Conservation (phyloP, 1,140 invertebrate genomes). For the Galleria mellonella region DNA sequence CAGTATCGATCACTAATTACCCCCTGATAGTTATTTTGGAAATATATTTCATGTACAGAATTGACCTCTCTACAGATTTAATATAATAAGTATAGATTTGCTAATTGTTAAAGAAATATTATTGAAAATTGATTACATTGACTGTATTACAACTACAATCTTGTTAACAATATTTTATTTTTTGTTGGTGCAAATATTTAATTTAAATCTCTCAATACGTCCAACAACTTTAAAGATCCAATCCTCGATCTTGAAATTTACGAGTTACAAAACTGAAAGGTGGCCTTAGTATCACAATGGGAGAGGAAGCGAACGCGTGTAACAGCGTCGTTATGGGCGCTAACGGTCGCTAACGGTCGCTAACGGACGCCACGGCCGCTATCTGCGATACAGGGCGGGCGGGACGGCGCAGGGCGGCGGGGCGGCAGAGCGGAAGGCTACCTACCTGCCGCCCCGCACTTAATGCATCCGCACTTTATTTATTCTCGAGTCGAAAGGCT, state of each 20-base stretch:
- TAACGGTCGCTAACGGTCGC: constrained; percentile 37
- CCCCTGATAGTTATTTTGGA: no score
- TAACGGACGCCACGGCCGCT: constrained; percentile 47
- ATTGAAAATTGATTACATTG: no score
- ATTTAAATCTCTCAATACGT: not conserved
- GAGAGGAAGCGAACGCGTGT: constrained; percentile 35
- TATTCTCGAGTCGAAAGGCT: constrained; percentile 30
- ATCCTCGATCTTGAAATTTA: constrained; percentile 4
- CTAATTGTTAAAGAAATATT: no score
- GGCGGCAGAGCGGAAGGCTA: constrained; percentile 59
- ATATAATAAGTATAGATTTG: no score
- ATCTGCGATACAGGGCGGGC: constrained; percentile 56
- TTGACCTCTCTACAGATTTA: no score
- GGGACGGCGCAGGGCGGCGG: constrained; percentile 26
- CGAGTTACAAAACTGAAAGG: constrained; percentile 1
- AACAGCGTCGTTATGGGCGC: constrained; percentile 40
- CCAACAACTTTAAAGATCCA: not conserved
- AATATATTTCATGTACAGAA: no score
- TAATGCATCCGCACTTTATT: constrained; percentile 62
- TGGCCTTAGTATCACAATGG: constrained; percentile 20
- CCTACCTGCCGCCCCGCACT: constrained; percentile 48
- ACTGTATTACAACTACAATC: no score
- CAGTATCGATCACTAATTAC: no score
- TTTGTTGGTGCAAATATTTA: no score
- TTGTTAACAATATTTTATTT: no score